phyloP scores from a whole-genome alignment of 2,888 invertebrate species.

The Incurvaria masculella region DNA sequence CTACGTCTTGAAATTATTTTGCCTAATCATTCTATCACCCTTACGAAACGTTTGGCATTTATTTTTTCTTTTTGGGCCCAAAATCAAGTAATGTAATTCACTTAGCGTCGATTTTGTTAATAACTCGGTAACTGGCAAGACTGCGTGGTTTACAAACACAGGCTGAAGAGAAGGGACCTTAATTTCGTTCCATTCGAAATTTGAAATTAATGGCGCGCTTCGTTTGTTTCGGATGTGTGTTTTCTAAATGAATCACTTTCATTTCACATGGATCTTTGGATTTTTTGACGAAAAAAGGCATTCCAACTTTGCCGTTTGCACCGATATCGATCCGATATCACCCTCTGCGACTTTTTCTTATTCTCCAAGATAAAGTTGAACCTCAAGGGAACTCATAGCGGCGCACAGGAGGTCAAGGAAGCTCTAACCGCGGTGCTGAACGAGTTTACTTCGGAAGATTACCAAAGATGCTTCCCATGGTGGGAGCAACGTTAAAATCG shows the following conservation, averaged over 20 bases:
- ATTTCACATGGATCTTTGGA: background rate
- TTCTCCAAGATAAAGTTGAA: conserved; percentile 2
- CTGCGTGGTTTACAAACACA: no score
- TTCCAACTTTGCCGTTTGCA: background rate
- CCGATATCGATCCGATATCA: background rate
- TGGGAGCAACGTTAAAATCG: conserved; percentile 9
- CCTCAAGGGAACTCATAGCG: conserved; percentile 17
- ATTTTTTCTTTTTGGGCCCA: no score
- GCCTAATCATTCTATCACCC: no score
- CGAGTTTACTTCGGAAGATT: conserved; percentile 11
- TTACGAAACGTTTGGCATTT: no score
- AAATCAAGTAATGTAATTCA: no score
- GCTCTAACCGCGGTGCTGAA: conserved; percentile 12
- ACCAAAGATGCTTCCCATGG: conserved; percentile 11
- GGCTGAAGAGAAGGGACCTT: no score
- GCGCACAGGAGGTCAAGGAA: conserved; percentile 9
- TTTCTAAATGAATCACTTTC: background rate
- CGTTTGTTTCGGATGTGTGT: conserved; percentile 4
- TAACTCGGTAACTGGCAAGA: background rate
- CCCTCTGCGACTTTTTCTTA: conserved; percentile 2
- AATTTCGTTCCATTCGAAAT: no score
- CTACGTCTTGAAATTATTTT: no score
- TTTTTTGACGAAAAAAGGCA: no score
- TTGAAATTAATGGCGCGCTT: background rate
- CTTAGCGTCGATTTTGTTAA: background rate